Evolutionary conservation across 2,797 vertebrate genomes (phyloP).

Genomic region (Sphaeramia orbicularis): DNA sequence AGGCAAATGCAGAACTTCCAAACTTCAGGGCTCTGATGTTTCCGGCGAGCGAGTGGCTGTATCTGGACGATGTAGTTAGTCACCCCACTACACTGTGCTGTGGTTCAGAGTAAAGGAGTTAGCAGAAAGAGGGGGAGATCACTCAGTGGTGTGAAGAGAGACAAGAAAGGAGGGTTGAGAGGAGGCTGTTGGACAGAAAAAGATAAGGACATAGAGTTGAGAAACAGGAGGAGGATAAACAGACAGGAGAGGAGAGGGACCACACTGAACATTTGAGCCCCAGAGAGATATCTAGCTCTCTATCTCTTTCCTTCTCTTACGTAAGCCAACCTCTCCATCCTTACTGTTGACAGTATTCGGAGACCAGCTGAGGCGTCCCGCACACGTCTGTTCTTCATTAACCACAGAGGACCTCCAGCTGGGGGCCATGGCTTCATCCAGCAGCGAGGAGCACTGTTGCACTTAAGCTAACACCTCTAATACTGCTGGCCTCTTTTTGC

Average conservation of each 20-base stretch:
- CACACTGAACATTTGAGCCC: constrained; percentile 44
- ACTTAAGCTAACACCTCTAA: constrained; percentile 50
- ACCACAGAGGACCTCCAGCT: constrained; percentile 39
- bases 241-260: constrained; percentile 40
- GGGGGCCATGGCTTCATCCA: constrained; percentile 22
- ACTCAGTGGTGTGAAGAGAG: constrained; percentile 54
- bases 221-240: constrained; percentile 43
- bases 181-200: constrained; percentile 50
- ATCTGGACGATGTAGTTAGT: constrained; percentile 59
- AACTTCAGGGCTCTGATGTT: constrained; percentile 70
- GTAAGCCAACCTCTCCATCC: constrained; percentile 52
- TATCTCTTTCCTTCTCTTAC: constrained; percentile 38
- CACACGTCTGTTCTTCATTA: constrained; percentile 42
- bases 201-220: constrained; percentile 46
- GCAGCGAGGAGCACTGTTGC: constrained; percentile 21
- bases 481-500: constrained; percentile 42
- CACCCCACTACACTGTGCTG: constrained; percentile 31
- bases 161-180: constrained; percentile 46
- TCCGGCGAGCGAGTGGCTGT: constrained; percentile 41
- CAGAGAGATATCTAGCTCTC: constrained; percentile 48
- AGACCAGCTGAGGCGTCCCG: constrained; percentile 46
- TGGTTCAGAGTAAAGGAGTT: constrained; percentile 43
- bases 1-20: constrained; percentile 61
- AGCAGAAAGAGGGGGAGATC: constrained; percentile 39
- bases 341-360: constrained; percentile 33